Evolutionary conservation across 2,888 invertebrate genomes (phyloP), one percentile per base, ranked within the genome.

Genomic region (Pseudolycoriella hygida): DNA sequence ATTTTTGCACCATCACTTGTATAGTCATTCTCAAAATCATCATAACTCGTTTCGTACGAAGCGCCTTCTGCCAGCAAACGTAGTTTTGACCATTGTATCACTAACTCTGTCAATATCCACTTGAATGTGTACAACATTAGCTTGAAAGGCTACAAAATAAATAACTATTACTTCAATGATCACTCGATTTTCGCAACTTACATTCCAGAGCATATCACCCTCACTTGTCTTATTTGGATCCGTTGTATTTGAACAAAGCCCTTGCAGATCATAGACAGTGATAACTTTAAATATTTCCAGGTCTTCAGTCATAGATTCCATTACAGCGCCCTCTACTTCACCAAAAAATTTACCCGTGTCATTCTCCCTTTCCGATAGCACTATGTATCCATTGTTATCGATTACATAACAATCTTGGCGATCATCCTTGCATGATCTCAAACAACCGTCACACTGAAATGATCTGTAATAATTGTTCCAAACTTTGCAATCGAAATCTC

Each of bases 331-430:
- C 52, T 85, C 78, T 19, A 85, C 68, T 49, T 80, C 80, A 0
- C 93, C 93, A 60, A 93, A 88, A 67, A 94, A 93, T 53, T 71
- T 70, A 0, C 93, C 92, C 1, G 81, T 81, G 43, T 82, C 70
- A 34, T 72, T 68, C 31, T 69, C 64, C 17, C 76, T 69, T 53
- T 77, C 73, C 1, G 64, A 60, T 10, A 87, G 68, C 1, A 93
- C 73, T 6, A 90, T 71, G 60, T 89, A 94, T 0, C 90, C 94
- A 55, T 89, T 88, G 60, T 83, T 85, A 60, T 94, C 94, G 38
- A 94, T 71, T n/a, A 94, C 71, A 60, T 83, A 93, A 58, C 93
- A 94, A 50, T 81, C 78, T 51, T 79, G 68, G 40, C 71, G 68
- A 20, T 73, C 71, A n/a, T 70, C 68, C 47, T 72, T 64, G 53